phyloP scores from a whole-genome alignment of 2,113 vertebrate species.

The Bubalus kerabau region DNA sequence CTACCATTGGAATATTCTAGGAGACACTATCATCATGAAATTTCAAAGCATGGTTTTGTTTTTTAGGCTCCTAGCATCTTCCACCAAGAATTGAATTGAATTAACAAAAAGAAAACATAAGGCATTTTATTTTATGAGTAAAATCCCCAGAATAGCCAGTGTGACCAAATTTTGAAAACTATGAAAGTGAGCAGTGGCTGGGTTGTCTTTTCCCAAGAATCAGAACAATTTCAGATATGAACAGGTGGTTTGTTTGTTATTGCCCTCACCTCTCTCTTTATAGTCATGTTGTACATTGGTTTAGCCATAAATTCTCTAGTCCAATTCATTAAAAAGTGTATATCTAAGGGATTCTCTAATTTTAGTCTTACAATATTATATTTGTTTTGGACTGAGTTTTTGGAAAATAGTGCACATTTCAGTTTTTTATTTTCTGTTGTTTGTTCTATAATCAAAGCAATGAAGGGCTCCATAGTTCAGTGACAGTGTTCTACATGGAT shows the following conservation, averaged over 20 bases:
- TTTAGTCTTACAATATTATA: background rate
- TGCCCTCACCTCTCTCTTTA: background rate
- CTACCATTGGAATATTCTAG: background rate
- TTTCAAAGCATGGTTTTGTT: background rate
- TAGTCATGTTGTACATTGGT: background rate
- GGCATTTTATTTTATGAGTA: background rate
- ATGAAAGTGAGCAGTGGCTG: background rate
- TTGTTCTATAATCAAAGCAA: background rate
- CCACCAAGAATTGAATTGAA: background rate
- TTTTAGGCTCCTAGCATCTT: background rate
- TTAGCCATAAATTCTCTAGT: background rate
- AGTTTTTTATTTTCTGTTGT: background rate
- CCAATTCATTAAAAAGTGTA: background rate
- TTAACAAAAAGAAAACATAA: background rate
- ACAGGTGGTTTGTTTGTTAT: background rate
- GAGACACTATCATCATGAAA: background rate
- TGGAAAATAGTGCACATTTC: background rate
- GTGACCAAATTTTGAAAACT: background rate
- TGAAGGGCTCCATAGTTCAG: background rate
- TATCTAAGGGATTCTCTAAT: background rate
- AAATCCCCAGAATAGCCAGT: background rate
- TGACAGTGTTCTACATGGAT: background rate
- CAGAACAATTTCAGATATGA: background rate
- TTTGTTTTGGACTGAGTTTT: conserved; percentile 31
- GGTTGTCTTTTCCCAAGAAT: background rate